These are phyloP conservation scores for Cephalopterus ornatus DNA, from an alignment of 2,113 vertebrate genomes.

Conservation along the genomic window DNA sequence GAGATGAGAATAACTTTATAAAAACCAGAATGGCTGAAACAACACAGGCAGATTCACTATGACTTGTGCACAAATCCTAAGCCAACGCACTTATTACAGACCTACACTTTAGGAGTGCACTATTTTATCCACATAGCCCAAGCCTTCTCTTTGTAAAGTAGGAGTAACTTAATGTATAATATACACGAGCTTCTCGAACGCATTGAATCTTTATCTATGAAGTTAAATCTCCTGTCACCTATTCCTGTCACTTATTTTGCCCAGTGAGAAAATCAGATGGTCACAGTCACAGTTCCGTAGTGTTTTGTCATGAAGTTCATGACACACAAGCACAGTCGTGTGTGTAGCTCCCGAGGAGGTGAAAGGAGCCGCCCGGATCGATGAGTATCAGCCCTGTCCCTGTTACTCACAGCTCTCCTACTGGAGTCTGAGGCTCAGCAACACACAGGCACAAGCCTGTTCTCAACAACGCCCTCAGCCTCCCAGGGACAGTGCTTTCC, in stretches of 20 bases:
- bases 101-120: neutral
- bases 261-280: no score
- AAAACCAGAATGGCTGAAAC: neutral
- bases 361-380: neutral
- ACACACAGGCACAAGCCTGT: neutral
- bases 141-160: neutral
- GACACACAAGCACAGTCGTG: neutral
- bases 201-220: neutral
- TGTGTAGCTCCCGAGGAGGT: neutral
- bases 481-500: constrained; percentile 61
- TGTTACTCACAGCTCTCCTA: accelerated
- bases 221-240: neutral
- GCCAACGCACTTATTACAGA: accelerated
- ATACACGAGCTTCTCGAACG: neutral
- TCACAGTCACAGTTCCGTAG: neutral
- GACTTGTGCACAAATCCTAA: neutral
- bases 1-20: neutral
- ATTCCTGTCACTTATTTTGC: neutral
- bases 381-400: neutral
- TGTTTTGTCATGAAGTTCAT: neutral
- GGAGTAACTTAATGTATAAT: neutral
- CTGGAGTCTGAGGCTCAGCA: neutral
- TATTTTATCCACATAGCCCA: accelerated
- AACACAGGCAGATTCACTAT: neutral
- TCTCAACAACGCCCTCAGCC: neutral